Evolutionary conservation across 1,140 invertebrate species (phyloP).

Genomic region (Pteromalus puparum): DNA sequence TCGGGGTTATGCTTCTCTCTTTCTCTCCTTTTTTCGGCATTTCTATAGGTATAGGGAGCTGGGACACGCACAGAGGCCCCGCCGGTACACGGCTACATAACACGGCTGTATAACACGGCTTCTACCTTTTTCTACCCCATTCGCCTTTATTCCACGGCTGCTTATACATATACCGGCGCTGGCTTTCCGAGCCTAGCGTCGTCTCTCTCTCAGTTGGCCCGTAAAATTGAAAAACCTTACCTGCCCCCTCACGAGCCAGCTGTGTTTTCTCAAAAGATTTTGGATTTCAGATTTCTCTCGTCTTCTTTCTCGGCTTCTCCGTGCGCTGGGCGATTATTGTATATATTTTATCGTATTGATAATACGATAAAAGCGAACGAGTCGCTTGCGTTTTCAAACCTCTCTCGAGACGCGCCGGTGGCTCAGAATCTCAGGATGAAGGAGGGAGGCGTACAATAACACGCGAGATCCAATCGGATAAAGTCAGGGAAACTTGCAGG

Average conservation of each 20-base stretch:
- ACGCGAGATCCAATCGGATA: slow-evolving; percentile 23
- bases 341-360: too few species aligned
- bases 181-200: background rate
- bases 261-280: slow-evolving; percentile 74
- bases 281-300: slow-evolving; percentile 62
- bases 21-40: slow-evolving; percentile 52
- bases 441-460: slow-evolving; percentile 27
- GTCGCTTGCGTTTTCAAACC: too few species aligned
- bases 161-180: slow-evolving; percentile 7
- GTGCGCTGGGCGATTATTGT: too few species aligned
- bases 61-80: background rate
- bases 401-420: too few species aligned
- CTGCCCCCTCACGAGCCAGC: slow-evolving; percentile 58
- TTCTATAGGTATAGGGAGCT: slow-evolving; percentile 33
- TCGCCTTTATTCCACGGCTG: slow-evolving; percentile 13
- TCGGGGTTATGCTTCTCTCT: slow-evolving; percentile 26
- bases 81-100: too few species aligned
- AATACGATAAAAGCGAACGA: too few species aligned
- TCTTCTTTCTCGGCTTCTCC: too few species aligned
- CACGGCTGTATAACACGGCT: too few species aligned
- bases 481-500: slow-evolving; percentile 19
- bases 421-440: slow-evolving; percentile 12
- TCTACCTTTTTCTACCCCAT: slow-evolving; percentile 33
- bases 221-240: slow-evolving; percentile 51
- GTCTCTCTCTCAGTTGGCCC: slow-evolving; percentile 19